Base-by-base conservation (phyloP, 2,797 vertebrate genomes). In the Capromys pilorides region DNA sequence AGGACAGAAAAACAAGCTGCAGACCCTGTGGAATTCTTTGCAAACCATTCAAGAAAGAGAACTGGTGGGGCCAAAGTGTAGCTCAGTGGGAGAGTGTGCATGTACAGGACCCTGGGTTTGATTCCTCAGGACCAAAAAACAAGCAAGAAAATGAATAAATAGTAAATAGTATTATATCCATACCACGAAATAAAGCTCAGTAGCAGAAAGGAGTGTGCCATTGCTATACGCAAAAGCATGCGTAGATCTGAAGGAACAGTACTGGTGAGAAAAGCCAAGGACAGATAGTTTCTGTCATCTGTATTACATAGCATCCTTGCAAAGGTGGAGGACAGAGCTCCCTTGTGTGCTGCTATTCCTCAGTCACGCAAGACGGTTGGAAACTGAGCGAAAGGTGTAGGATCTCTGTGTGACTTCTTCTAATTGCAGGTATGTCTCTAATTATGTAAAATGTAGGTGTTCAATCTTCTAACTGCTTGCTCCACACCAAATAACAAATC, bases 311-410 rank as follows among this genome's bases (percentile, higher is more conserved):
- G 86, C 88, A 61, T 91, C 67, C 75, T 93, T 66, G 24, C 10
- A 71, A 19, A 45, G 64, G 67, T 41, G 41, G 66, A 91, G 71
- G 81, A 71, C 79, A 88, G 19, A 90, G 85, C 85, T 92, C 45
- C 13, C 86, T 39, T 1, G 49, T 84, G 69, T 86, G 36, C 69
- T 86, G 2, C 64, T 86, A 10, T 33, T 62, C 21, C 24, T 3
- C 71, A 39, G 5, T 80, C 54, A 41, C 82, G 19, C 22, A 88
- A 57, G 86, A 45, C 83, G 26, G 57, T 33, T 51, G n/a, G 49
- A 69, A 67, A 88, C 12, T 2, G 7, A n/a, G 24, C 45, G 80
- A 88, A 75, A 45, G 59, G 19, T 24, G 5, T 36, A n/a, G 51
- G 41, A 13, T 64, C 33, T 78, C 10, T 67, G 45, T 86, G 49